These are phyloP conservation scores for Leptinotarsa defecta DNA, from an alignment of 1,140 invertebrate genomes.

Conservation along the genomic window DNA sequence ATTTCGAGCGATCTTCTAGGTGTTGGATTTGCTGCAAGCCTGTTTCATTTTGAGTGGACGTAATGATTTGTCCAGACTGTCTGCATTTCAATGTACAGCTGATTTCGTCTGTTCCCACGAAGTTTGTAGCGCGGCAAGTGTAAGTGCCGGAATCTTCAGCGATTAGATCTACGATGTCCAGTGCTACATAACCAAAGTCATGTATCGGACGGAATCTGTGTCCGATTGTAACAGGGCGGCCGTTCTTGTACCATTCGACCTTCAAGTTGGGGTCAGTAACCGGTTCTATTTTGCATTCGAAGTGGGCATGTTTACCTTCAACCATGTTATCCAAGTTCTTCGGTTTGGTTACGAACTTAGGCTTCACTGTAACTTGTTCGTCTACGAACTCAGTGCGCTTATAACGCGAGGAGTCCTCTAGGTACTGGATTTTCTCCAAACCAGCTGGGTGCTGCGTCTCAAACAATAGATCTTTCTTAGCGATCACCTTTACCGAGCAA, in stretches of 20 bases:
- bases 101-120: constrained; percentile 85
- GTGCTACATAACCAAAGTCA: constrained; percentile 92
- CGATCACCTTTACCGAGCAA: constrained; percentile 83
- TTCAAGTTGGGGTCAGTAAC: constrained; percentile 91
- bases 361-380: constrained; percentile 80
- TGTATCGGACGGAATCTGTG: constrained; percentile 92
- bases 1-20: constrained; percentile 80
- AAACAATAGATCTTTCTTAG: constrained; percentile 83
- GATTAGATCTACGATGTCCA: constrained; percentile 89
- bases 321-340: constrained; percentile 82
- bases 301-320: constrained; percentile 93
- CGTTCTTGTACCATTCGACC: constrained; percentile 94
- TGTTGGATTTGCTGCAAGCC: constrained; percentile 86
- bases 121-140: constrained; percentile 89
- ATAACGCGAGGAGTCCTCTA: constrained; percentile 86
- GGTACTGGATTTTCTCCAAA: constrained; percentile 86
- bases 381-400: constrained; percentile 81
- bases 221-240: constrained; percentile 83
- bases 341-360: constrained; percentile 82
- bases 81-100: constrained; percentile 72
- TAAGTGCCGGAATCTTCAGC: constrained; percentile 94
- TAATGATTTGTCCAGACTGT: constrained; percentile 78
- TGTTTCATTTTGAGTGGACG: constrained; percentile 81
- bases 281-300: constrained; percentile 97
- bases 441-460: constrained; percentile 87